Evolutionary conservation across 2,797 vertebrate genomes (phyloP), one percentile per base, ranked within the genome.

Genomic region (Coccyzus lansbergi): DNA sequence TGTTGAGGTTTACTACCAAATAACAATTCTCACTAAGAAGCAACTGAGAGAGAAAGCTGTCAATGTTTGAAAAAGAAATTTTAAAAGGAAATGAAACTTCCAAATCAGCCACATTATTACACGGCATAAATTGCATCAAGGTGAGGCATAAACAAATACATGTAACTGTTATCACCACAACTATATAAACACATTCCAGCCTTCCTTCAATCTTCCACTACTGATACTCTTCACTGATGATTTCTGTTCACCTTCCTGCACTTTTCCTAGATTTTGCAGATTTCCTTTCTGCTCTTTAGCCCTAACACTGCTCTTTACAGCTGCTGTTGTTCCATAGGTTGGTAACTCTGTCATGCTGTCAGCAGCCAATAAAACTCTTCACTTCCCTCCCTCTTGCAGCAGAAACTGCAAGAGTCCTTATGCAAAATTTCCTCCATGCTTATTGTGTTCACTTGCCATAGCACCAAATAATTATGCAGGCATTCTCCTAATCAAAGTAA

Each of bases 41-140:
- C 25, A 80, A 31, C 17, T 38, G 51, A 53, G 52, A 86, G 46
- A 84, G 81, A 93, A 95, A 84, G 17, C 62, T 90, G 53, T 56
- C 85, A 75, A 85, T 40, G 67, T 49, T 79, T 71, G 46, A 46
- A 49, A 58, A 55, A 90, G 48, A 85, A 64, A 91, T 92, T 95
- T 96, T 94, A 40, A 94, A 62, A 88, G 55, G 15, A 88, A 91
- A 83, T 91, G 40, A 15, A 56, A 89, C 94, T 86, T 95, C 83
- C 75, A 63, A 72, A 92, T 95, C 55, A 87, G 56, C 63, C 72
- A 31, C 21, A 28, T 58, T 78, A 34, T 64, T 91, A 69, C 68
- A 71, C 28, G 64, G 34, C 24, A 88, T 83, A 86, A 91, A 86
- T 10, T 65, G 38, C 62, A 83, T 26, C 48, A 69, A 83, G 51